Percentiles rank a stretch among this genome's conserved stretches.
phyloP scores from a whole-genome alignment of 1,140 invertebrate species.

The Drosophila funebris region DNA sequence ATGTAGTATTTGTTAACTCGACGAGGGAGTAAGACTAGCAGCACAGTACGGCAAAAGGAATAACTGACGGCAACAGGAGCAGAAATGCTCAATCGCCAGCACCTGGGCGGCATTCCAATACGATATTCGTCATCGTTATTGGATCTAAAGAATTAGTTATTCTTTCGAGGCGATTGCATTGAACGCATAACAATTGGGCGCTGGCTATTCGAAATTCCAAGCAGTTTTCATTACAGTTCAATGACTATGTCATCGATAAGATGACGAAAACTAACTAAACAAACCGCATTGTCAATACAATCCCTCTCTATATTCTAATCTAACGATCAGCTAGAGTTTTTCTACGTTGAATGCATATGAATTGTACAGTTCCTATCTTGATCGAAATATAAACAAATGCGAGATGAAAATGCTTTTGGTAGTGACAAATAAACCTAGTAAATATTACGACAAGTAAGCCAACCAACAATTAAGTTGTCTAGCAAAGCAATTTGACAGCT shows the following conservation, averaged over 20 bases:
- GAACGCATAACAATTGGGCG: slow-evolving; percentile 2
- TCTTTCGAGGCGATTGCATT: slow-evolving; percentile 1
- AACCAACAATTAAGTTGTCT: slow-evolving; percentile 1
- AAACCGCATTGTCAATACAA: not conserved
- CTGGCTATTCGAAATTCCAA: not conserved
- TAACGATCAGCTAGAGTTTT: not conserved
- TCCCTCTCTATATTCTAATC: not conserved
- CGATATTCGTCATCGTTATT: not conserved
- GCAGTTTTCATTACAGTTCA: not conserved
- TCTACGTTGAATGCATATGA: not conserved
- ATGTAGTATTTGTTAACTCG: not conserved
- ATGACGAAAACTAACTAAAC: not conserved
- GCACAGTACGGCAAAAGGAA: not conserved
- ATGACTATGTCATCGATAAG: not conserved
- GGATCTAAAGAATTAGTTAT: not conserved
- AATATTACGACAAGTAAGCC: not conserved
- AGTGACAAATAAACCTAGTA: not conserved
- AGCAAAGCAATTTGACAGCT: not conserved
- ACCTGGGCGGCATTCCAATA: not conserved
- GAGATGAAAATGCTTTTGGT: no score
- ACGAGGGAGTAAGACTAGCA: not conserved
- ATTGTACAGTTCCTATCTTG: not conserved
- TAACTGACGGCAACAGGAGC: not conserved
- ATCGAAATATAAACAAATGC: no score
- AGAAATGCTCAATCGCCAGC: not conserved